Evolutionary conservation across 2,888 invertebrate species (phyloP), one percentile per base, ranked within the genome.

Genomic region (Girardia tigrina): DNA sequence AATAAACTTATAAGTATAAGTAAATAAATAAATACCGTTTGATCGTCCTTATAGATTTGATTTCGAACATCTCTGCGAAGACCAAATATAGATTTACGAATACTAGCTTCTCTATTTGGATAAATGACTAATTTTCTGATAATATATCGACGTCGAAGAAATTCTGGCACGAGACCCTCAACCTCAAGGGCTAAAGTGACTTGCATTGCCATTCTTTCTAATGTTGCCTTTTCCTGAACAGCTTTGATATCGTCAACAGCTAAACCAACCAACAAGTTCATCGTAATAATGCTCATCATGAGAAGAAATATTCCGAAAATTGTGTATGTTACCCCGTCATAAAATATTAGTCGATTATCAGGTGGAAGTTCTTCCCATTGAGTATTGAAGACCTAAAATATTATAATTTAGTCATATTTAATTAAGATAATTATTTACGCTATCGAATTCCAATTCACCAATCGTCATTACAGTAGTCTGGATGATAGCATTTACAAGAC

Each of bases 241-340:
- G 80, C 80, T 78, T 84, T 84, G 77, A 84, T 84, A 78, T 84
- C 84, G 77, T 84, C 84, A 2, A 84, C 84, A n/a, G 84, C 84
- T 76, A 84, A 78, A 79, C 84, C 84, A 77, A 81, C 85, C 78
- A 84, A 81, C 77, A 84, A 81, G 80, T 84, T 84, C 83, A 83
- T 83, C 79, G 83, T 81, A 77, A 84, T 79, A 78, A 84, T 83
- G 28, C 81, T 80, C 82, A 84, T 82, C 77, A 83, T 75, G 70
- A 83, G 79, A 29, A 83, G 78, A 79, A 84, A 83, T 76, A 80
- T 77, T 29, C 81, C 79, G 70, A 86, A 86, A 42, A 86, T 78
- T 8, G 82, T 79, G 78, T 85, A 85, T 0, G 85, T 81, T 1
- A 70, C 78, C 79, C 27, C 29, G 26, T 75, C 42, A 69, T 76